Conservation (phyloP, 2,113 vertebrate species). For the Crotalus tigris region DNA sequence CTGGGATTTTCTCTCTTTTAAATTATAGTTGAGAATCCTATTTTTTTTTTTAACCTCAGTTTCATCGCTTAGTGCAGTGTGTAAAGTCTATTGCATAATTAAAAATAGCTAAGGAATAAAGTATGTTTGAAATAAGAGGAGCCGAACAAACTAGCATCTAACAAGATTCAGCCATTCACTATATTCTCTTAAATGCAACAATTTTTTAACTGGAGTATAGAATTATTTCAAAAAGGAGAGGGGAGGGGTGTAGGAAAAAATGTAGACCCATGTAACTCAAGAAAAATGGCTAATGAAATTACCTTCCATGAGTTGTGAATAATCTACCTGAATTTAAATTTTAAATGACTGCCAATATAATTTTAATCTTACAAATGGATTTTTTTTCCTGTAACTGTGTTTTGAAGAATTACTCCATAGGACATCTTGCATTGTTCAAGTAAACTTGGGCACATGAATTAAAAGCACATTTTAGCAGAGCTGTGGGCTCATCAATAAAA, state of each 20-base stretch:
- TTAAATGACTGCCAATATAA: conserved; percentile 42
- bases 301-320: conserved; percentile 43
- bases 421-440: not conserved
- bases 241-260: not conserved
- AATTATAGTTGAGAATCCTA: not conserved
- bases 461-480: not conserved
- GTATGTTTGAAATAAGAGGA: not conserved
- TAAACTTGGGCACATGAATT: not conserved
- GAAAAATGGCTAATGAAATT: conserved; percentile 43
- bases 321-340: conserved; percentile 47
- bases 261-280: conserved; percentile 27
- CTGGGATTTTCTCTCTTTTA: not conserved
- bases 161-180: not conserved
- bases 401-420: not conserved
- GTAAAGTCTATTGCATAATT: not conserved
- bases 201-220: conserved; percentile 42
- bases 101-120: not conserved
- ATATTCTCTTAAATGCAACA: conserved; percentile 29
- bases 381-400: not conserved
- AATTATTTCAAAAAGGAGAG: conserved; percentile 35
- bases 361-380: conserved; percentile 20
- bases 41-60: not conserved
- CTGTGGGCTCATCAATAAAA: conserved; percentile 7
- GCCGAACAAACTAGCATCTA: conserved; percentile 30
- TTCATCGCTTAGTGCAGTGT: not conserved